Evolutionary conservation across 2,888 invertebrate species (phyloP).

Genomic region (Eugnorisma glareosa): DNA sequence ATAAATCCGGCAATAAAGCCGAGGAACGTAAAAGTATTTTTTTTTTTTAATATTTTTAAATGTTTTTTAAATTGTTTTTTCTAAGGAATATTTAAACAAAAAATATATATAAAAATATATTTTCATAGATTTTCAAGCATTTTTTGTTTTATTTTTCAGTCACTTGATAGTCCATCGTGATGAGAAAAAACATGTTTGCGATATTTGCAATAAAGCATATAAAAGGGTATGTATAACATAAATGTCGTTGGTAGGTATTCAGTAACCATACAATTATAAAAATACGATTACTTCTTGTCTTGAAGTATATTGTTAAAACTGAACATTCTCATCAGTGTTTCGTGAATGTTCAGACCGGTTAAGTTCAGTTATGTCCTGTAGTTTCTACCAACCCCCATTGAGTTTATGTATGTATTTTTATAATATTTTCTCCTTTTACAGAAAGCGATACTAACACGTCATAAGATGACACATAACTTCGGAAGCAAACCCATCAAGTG

Average conservation of each 20-base stretch:
- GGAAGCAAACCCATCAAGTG: slow-evolving; percentile 75
- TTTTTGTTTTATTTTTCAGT: slow-evolving; percentile 70
- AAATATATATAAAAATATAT: no score
- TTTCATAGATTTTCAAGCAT: background rate
- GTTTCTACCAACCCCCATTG: background rate
- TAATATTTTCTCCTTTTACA: slow-evolving; percentile 62
- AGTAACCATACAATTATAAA: background rate
- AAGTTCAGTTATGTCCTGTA: background rate
- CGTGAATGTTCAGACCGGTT: background rate
- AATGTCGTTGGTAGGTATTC: background rate
- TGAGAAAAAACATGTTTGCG: slow-evolving; percentile 72
- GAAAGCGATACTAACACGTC: slow-evolving; percentile 71
- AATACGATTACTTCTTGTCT: background rate
- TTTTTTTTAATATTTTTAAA: no score
- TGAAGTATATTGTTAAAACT: background rate
- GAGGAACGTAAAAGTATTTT: no score
- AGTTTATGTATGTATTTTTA: background rate
- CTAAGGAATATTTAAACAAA: no score
- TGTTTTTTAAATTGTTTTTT: no score
- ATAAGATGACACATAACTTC: slow-evolving; percentile 74
- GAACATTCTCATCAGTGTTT: background rate
- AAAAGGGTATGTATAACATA: slow-evolving; percentile 75
- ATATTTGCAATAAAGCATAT: slow-evolving; percentile 79
- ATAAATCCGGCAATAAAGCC: no score
- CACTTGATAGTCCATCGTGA: slow-evolving; percentile 73